These are phyloP conservation scores for Drosophila ercepeae DNA, from an alignment of 1,140 invertebrate species.

Conservation along the genomic window DNA sequence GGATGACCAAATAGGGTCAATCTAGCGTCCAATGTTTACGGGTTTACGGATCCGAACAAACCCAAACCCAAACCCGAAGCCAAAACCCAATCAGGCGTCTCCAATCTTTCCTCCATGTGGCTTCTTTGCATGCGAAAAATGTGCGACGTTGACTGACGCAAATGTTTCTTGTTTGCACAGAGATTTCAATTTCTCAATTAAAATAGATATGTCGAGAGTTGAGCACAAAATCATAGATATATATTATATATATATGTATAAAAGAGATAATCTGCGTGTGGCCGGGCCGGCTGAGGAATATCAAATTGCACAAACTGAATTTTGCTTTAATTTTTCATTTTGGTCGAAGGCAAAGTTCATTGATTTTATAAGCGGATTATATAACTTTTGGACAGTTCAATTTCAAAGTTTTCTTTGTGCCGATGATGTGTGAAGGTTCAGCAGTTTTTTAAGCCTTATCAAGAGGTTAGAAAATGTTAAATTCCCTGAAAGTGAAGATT, in stretches of 20 bases:
- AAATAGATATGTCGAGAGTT: slow-evolving; percentile 13
- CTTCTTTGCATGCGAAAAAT: slow-evolving; percentile 48
- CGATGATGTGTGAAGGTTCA: not conserved
- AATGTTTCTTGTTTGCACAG: slow-evolving; percentile 41
- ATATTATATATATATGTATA: not conserved
- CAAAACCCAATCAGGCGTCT: slow-evolving; percentile 7
- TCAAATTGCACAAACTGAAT: slow-evolving; percentile 12
- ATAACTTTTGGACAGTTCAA: slow-evolving; percentile 11
- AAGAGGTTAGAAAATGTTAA: not conserved
- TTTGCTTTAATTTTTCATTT: slow-evolving; percentile 15
- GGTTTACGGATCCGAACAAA: slow-evolving; percentile 10
- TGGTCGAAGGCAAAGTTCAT: slow-evolving; percentile 9
- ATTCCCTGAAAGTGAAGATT: not conserved
- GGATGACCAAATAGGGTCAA: slow-evolving; percentile 29
- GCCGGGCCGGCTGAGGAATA: slow-evolving; percentile 19
- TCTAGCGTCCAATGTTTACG: slow-evolving; percentile 48
- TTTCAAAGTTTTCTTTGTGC: not conserved
- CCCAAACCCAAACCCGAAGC: not conserved
- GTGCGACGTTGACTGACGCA: slow-evolving; percentile 26
- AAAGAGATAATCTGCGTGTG: slow-evolving; percentile 10
- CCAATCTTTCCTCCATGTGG: slow-evolving; percentile 21
- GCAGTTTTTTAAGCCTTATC: not conserved
- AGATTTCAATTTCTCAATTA: slow-evolving; percentile 57
- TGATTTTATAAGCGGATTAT: slow-evolving; percentile 24
- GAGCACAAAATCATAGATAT: not conserved